Base-by-base conservation (phyloP, 1,140 invertebrate genomes). In the Pseudomyrmex concolor region DNA sequence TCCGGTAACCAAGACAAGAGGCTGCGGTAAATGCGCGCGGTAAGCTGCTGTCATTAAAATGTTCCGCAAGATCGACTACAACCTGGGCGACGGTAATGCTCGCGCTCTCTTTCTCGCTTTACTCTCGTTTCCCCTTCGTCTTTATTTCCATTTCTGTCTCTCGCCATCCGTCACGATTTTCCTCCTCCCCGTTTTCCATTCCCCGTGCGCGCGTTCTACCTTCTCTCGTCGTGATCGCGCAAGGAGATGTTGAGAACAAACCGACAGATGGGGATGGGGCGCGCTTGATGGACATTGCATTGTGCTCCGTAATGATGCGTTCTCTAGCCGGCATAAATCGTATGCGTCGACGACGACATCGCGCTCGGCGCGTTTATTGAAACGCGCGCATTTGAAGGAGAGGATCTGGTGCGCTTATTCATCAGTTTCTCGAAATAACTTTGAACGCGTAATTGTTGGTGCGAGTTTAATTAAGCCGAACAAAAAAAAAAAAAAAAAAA, bases 11-110 rank as follows among this genome's bases (percentile, higher is more conserved):
- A 91, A 92, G 91, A 91, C 90, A 89, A 89, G 87, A 86, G 77
- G 66, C 85, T 88, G 86, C 82, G 86, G 68, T 87, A 89, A 90
- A 90, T 91, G 89, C 87, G 87, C 87, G 89, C 85, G 87, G 90
- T 93, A 93, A 94, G 90, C 90, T 93, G 90, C 91, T 93, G 92
- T 92, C 93, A 93, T 94, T 94, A 94, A 93, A 94, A 93, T 92
- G 92, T 94, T 94, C 92, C 92, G 91, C 91, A 93, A 93, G 93
- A 94, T 94, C 92, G 93, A 92, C 89, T 92, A 84, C 87, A 86
- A 67, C 83, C 73, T 64, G 74, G 87, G 70, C 86, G 89, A 90
- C 90, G 84, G 87, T 89, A 90, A 89, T 91, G 89, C 88, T 34
- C 34, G 34, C 54, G 66, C 77, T 71, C 74, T 87, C 63, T 73